Percentiles rank a stretch among this genome's conserved stretches.
Evolutionary conservation across 2,888 invertebrate genomes (phyloP).

Genomic region (Ethmia dodecea): DNA sequence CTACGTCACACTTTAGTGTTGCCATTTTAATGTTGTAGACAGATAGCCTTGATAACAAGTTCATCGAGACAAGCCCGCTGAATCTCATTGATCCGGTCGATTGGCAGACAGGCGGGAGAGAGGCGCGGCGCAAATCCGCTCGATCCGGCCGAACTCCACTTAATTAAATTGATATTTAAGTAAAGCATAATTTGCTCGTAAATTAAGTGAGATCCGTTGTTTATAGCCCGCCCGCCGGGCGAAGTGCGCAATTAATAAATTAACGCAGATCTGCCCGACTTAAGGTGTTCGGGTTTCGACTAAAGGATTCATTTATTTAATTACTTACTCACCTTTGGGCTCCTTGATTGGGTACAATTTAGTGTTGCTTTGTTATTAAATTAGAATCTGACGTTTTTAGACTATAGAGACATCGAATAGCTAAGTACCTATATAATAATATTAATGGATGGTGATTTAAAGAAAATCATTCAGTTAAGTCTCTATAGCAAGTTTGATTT

Average conservation of each 20-base stretch:
- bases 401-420: too few species aligned
- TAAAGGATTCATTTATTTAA: slow-evolving; percentile 69
- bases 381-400: too few species aligned
- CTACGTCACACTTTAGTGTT: too few species aligned
- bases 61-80: slow-evolving; percentile 22
- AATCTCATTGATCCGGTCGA: slow-evolving; percentile 37
- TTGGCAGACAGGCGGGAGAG: slow-evolving; percentile 62
- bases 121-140: slow-evolving; percentile 44
- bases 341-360: slow-evolving; percentile 1
- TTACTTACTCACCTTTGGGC: slow-evolving; percentile 34
- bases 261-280: slow-evolving; percentile 64
- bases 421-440: too few species aligned
- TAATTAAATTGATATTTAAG: slow-evolving; percentile 78
- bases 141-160: slow-evolving; percentile 63
- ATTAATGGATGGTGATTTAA: too few species aligned
- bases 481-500: too few species aligned
- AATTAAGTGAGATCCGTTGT: slow-evolving; percentile 75
- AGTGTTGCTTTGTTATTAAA: too few species aligned
- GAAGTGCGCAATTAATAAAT: slow-evolving; percentile 75
- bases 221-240: slow-evolving; percentile 61
- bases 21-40: too few species aligned
- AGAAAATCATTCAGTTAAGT: too few species aligned
- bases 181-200: slow-evolving; percentile 76
- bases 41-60: slow-evolving; percentile 26
- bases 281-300: slow-evolving; percentile 57